Base-by-base conservation (phyloP, 2,113 vertebrate genomes). In the Cyprinodon brontotheroides region DNA sequence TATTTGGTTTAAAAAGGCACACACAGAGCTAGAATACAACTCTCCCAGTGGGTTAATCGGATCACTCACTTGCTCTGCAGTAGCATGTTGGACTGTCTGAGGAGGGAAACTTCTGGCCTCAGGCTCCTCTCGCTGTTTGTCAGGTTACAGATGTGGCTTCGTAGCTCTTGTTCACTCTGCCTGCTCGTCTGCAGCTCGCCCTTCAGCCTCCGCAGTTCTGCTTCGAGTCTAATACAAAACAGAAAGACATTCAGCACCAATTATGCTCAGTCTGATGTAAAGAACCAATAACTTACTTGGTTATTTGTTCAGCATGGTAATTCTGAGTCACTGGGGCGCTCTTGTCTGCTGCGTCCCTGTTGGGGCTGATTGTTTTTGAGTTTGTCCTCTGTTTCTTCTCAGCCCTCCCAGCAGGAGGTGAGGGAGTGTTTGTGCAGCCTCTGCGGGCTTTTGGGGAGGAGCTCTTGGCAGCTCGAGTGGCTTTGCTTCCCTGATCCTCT, bases 81-180 rank as follows among this genome's bases (percentile, higher is more conserved):
- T 60, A 94, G 92, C 69, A 94, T 91, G 82, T 95, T 95, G 72
- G 93, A 93, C 85, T 95, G 94, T 77, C 94, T 83, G 75, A 95
- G 93, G 82, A 95, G 91, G 6, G 92, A 89, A 15, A 94, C 89
- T 77, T 95, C 95, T 0, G 95, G 94, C n/a, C 94, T 92, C 80
- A 95, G 87, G 89, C 94, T 95, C 84, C 92, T 88, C 84, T 95
- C 94, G 20, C 93, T 95, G 92, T 95, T 95, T 65, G 92, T 95
- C 61, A 95, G 70, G 89, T 95, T 94, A 79, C 94, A 94, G 75
- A 95, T 73, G 86, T 95, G 95, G 78, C 94, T 95, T 11, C 93
- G 85, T 63, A 95, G 90, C 84, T 95, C 95, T 85, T 94, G 93
- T 78, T 95, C 94, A 1, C 75, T 89, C 89, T 95, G 95, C 71